A percentile compares a stretch with the other conserved stretches of the same genome.
Evolutionary conservation across 2,797 vertebrate species (phyloP).

Genomic region (Spinibarbus caldwelli): DNA sequence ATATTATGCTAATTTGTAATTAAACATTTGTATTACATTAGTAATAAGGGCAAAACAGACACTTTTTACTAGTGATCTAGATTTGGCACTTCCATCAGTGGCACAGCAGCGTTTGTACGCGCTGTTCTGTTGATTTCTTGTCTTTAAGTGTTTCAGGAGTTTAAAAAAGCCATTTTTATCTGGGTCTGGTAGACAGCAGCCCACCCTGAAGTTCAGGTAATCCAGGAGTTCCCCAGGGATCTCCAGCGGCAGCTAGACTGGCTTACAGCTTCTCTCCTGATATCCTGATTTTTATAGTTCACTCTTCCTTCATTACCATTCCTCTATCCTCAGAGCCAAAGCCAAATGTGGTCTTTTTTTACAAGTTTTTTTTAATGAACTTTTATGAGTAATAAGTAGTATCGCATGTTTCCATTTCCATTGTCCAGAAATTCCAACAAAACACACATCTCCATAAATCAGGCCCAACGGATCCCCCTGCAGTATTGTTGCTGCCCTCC

Average conservation of each 20-base stretch:
- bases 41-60: background rate
- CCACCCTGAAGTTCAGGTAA: constrained; percentile 46
- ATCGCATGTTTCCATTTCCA: constrained; percentile 45
- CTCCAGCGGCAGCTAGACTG: constrained; percentile 16
- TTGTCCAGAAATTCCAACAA: constrained; percentile 44
- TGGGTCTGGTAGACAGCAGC: constrained; percentile 14
- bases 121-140: constrained; percentile 36
- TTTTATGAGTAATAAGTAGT: constrained; percentile 24
- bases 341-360: background rate
- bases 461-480: background rate
- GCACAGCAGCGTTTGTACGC: background rate
- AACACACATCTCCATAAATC: constrained; percentile 40
- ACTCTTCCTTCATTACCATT: background rate
- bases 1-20: too few relatives aligned
- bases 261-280: constrained; percentile 17
- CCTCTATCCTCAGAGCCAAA: constrained; percentile 17
- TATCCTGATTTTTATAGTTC: constrained; percentile 40
- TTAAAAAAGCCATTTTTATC: constrained; percentile 19
- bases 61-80: background rate
- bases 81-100: background rate
- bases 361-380: background rate
- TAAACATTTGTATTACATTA: background rate
- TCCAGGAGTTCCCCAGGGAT: constrained; percentile 16
- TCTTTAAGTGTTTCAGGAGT: constrained; percentile 61
- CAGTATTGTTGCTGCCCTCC: background rate